Base-by-base conservation (phyloP, 2,888 invertebrate species). In the Reticulitermes lucifugus region DNA sequence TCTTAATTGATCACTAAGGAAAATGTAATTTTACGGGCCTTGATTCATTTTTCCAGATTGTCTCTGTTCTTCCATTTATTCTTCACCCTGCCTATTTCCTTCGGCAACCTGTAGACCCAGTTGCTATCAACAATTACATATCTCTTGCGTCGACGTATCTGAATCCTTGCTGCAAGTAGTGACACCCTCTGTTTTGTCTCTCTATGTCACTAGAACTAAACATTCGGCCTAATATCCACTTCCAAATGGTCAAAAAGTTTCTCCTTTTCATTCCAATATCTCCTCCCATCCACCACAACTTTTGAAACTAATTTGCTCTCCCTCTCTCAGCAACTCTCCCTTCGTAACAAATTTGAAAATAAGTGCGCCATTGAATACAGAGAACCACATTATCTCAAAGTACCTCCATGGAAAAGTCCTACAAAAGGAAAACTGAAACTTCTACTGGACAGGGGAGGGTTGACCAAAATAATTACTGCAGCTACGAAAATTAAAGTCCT, bases 361-460 rank as follows among this genome's bases (percentile, higher is more conserved):
- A 85, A 85, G 85, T 85, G 85, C 83, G 51, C 85, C 83, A 83
- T 85, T 85, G 85, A 85, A 85, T 85, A 85, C 83, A 85, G 85
- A 85, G 83, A 71, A 80, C 85, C 85, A 51, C 43, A 85, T 85
- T 85, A 85, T 85, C 85, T 60, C 79, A 18, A 43, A 75, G 75
- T 43, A 21, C 43, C 22, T 46, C 46, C 46, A 41, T n/a, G 46
- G 77, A 77, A 77, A 77, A 51, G 77, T 77, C 46, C n/a, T 5
- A 14, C 46, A 22, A 46, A 77, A 41, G n/a, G 75, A n/a, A 46
- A 77, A 77, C 46, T 51, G 77, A 77, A 77, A 18, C 77, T 77
- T 46, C 43, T 0, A 73, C 21, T 73, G 21, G 41, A 3, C n/a
- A n/a, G n/a, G 65, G 7, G n/a, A 65, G 65, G 65, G 65, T 5